Percentiles rank a stretch among this genome's conserved stretches.
Evolutionary conservation across 2,888 invertebrate genomes (phyloP).

Genomic region (Cerastis leucographa): DNA sequence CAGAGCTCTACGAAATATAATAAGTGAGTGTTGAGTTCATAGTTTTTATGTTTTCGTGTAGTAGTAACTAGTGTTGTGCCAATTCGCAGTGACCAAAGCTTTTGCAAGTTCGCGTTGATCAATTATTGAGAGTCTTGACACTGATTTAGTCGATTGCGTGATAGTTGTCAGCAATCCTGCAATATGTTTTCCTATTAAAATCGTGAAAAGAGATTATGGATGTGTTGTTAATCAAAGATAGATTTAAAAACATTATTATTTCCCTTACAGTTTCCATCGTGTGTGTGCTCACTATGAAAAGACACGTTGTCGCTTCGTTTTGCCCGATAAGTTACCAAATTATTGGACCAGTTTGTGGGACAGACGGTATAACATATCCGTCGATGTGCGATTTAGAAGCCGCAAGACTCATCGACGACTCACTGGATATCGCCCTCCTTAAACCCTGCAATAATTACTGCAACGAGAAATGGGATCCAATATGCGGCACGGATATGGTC

Average conservation of each 20-base stretch:
- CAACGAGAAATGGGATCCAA: slow-evolving; percentile 62
- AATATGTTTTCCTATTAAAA: neutral
- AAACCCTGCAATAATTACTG: slow-evolving; percentile 61
- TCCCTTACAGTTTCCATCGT: slow-evolving; percentile 41
- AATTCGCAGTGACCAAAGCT: slow-evolving; percentile 22
- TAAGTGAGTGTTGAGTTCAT: slow-evolving; percentile 43
- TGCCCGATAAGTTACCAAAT: slow-evolving; percentile 62
- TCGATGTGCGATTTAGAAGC: slow-evolving; percentile 65
- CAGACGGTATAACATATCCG: slow-evolving; percentile 62
- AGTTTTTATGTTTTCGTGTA: slow-evolving; percentile 3
- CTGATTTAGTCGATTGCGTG: slow-evolving; percentile 22
- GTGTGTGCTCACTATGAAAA: slow-evolving; percentile 20
- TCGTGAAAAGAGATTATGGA: neutral
- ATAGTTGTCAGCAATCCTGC: slow-evolving; percentile 3
- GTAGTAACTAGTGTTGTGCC: slow-evolving; percentile 30
- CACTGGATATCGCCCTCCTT: slow-evolving; percentile 61
- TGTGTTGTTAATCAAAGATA: neutral
- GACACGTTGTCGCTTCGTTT: slow-evolving; percentile 22
- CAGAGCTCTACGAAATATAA: slow-evolving; percentile 12
- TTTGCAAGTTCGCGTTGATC: slow-evolving; percentile 11
- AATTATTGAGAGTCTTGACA: slow-evolving; percentile 15
- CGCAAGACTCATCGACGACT: slow-evolving; percentile 50
- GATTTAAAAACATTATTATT: neutral
- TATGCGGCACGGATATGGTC: slow-evolving; percentile 64
- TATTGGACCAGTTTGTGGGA: slow-evolving; percentile 65